These are phyloP conservation scores for Rallus crepitans DNA, from an alignment of 2,797 vertebrate genomes.

Conservation along the genomic window DNA sequence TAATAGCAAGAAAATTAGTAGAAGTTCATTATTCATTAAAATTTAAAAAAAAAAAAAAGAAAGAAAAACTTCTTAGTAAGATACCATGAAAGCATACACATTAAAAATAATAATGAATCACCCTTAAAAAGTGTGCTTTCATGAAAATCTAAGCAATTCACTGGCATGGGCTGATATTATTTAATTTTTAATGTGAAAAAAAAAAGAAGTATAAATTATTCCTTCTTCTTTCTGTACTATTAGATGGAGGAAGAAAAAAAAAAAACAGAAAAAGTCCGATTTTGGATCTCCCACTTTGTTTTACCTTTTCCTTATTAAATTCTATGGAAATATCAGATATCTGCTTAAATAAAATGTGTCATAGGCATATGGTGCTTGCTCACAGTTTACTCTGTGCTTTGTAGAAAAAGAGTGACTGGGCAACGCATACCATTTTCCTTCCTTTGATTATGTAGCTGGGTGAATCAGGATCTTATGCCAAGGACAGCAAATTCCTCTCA, in stretches of 20 bases:
- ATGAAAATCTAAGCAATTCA: neutral
- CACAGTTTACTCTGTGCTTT: neutral
- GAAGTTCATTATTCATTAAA: neutral
- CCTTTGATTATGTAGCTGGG: neutral
- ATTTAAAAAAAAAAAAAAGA: no score
- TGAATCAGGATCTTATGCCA: neutral
- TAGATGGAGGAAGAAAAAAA: rapidly evolving
- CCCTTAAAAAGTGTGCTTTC: neutral
- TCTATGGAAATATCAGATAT: neutral
- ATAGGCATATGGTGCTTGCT: neutral
- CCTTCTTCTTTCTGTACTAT: neutral
- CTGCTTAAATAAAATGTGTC: neutral
- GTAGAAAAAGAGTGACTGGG: neutral
- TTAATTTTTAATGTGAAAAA: neutral
- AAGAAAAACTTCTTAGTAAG: neutral
- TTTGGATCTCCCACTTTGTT: neutral
- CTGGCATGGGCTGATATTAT: neutral
- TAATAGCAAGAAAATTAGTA: neutral
- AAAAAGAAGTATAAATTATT: rapidly evolving
- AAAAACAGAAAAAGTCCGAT: rapidly evolving
- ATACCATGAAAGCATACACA: neutral
- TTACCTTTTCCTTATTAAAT: neutral
- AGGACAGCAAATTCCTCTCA: neutral
- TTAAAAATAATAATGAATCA: neutral
- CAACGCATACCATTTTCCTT: neutral